Base-by-base conservation (phyloP, 2,888 invertebrate species). In the Agrochola lota region DNA sequence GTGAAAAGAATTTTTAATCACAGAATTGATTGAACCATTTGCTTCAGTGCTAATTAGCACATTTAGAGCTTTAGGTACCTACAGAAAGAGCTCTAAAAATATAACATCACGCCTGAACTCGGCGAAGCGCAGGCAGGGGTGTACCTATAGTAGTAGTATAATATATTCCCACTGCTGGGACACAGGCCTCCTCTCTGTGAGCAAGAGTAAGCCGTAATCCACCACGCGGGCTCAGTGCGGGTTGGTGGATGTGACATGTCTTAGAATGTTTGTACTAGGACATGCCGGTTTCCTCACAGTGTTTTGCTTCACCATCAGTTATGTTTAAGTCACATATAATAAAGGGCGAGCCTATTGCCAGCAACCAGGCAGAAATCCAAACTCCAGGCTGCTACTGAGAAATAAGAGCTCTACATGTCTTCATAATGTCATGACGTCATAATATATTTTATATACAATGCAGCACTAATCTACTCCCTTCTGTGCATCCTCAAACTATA, bases 1-100 rank as follows among this genome's bases (percentile, higher is more conserved):
- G 26, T 23, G 43, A 40, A 68, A 72, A 68, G 30, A 30, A 40
- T 76, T 64, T 84, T 40, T 60, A 20, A 40, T 62, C n/a, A 11
- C 1, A 49, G 17, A 26, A 23, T 30, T 62, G 4, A 57, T 68
- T 30, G 26, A 15, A 83, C 15, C 35, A 35, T 60, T 66, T 15
- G 1, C 12, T 12, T 57, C n/a, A 57, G 57, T n/a, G 5, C n/a
- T n/a, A 57, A 57, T 57, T 12, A 26, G 6, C n/a, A 57, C 15
- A 15, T 26, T 57, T 57, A 57, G 12, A 57, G 12, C 12, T 57
- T 57, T 57, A 57, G n/a, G 57, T 57, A 57, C 12, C 6, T 26
- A 57, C 57, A 26, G 57, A 52, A 12, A 57, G n/a, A 12, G 12
- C 15, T 57, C 12, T 57, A 57, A 0, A 57, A 57, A n/a, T 7